Base-by-base conservation (phyloP, 2,113 vertebrate genomes). In the Engraulis encrasicolus region DNA sequence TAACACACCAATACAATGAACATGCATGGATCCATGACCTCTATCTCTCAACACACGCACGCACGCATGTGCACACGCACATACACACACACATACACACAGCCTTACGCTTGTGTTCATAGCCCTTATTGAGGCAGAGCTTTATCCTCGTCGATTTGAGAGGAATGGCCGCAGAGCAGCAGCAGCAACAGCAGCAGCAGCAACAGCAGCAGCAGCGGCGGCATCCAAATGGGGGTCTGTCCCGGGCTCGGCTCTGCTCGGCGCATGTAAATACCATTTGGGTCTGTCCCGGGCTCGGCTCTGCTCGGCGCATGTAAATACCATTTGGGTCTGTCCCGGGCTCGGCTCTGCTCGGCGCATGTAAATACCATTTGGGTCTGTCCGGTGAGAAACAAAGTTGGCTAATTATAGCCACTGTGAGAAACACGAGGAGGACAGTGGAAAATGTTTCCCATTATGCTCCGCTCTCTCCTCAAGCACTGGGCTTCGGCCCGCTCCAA, bases 331-430 rank as follows among this genome's bases (percentile, higher is more conserved):
- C n/a, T n/a, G n/a, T n/a, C n/a, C n/a, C n/a, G n/a, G n/a, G n/a
- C n/a, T n/a, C n/a, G n/a, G n/a, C n/a, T n/a, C n/a, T n/a, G 93
- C 61, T 31, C 91, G 91, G 91, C 91, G 92, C 95, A 93, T 94
- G 94, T 94, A 95, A 95, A 95, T 95, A 94, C 92, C 89, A 87
- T 94, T 94, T 93, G 92, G 91, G 84, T 54, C 93, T 93, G 92
- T 93, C 91, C 93, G 92, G 92, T 90, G 90, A 94, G 93, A 94
- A 94, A 94, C 92, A 94, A 94, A 95, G 93, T 94, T 93, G 90
- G 93, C 94, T 94, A 95, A 95, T 95, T 95, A 94, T 95, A 94
- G 93, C 92, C 89, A 91, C 92, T 94, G 90, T 90, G 93, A 94
- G 93, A 94, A 95, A 94, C 92, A 92, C 90, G 91, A 94, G 93